These are phyloP conservation scores for Hydrocynus forskahlii DNA, from an alignment of 2,797 vertebrate species.

Conservation along the genomic window DNA sequence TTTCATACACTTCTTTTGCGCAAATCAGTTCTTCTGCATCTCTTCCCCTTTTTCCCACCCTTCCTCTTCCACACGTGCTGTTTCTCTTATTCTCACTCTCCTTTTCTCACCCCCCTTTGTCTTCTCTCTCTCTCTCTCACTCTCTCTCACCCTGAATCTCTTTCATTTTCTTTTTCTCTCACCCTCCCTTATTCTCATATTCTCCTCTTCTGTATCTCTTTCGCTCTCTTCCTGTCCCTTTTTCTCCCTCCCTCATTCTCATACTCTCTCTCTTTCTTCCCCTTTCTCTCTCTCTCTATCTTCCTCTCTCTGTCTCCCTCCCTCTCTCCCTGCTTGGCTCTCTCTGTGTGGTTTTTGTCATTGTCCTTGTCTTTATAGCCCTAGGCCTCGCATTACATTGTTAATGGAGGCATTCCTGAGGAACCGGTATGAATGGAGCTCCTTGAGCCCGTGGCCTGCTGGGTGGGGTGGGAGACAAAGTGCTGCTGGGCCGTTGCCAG, in stretches of 20 bases:
- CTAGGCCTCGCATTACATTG: neutral
- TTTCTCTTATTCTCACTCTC: no score
- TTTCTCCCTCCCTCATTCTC: neutral
- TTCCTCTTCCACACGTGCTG: no score
- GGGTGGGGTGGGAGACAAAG: conserved; percentile 1
- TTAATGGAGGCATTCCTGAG: conserved; percentile 20
- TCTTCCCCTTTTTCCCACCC: no score
- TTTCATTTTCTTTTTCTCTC: no score
- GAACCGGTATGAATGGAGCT: conserved; percentile 21
- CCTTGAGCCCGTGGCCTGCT: neutral
- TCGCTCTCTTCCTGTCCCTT: neutral
- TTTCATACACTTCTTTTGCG: no score
- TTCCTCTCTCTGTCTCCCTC: neutral
- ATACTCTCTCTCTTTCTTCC: neutral
- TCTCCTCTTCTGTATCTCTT: no score
- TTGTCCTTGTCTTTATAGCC: neutral
- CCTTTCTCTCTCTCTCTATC: no score
- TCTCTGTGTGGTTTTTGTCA: neutral
- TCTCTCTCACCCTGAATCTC: no score
- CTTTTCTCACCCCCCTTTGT: no score
- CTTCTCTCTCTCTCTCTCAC: no score
- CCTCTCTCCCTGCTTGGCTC: neutral
- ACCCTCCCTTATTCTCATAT: no score
- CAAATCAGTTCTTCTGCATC: no score
- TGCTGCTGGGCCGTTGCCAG: neutral